These are phyloP conservation scores for Tragelaphus strepsiceros DNA, from an alignment of 2,113 vertebrate species.

Conservation along the genomic window DNA sequence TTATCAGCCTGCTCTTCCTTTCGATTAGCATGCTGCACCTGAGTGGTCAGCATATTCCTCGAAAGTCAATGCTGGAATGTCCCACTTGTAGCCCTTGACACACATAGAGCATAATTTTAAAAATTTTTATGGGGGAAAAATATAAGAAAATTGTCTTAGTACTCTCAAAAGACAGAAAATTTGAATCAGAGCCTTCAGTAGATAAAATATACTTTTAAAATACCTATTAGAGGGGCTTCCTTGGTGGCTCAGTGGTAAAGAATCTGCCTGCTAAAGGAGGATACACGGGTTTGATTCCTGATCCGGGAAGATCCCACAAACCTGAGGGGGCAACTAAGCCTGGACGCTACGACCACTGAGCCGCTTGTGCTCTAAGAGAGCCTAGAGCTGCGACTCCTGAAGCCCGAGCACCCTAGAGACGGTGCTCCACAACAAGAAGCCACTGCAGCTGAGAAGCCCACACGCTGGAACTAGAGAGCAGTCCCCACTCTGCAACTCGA, in stretches of 20 bases:
- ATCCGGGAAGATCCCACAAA: not conserved
- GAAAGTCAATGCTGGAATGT: not conserved
- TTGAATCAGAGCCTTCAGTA: not conserved
- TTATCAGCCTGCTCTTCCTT: not conserved
- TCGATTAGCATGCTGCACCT: not conserved
- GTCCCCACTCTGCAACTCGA: not conserved
- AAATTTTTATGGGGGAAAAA: not conserved
- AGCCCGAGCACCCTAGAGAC: not conserved
- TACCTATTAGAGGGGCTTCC: not conserved
- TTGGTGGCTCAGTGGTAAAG: not conserved
- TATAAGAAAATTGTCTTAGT: not conserved
- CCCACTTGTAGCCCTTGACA: not conserved
- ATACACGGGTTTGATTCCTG: not conserved
- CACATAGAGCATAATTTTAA: not conserved
- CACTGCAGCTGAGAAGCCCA: not conserved
- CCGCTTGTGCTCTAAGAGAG: not conserved
- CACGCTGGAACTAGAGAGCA: no score
- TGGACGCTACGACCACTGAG: not conserved
- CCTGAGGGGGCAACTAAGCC: not conserved
- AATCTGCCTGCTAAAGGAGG: not conserved
- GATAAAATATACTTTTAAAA: not conserved
- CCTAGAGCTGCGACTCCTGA: not conserved
- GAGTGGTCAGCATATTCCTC: not conserved
- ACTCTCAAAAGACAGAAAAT: not conserved
- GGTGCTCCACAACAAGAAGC: not conserved